Conservation (phyloP, 2,797 vertebrate genomes). For the Anas bahamensis region DNA sequence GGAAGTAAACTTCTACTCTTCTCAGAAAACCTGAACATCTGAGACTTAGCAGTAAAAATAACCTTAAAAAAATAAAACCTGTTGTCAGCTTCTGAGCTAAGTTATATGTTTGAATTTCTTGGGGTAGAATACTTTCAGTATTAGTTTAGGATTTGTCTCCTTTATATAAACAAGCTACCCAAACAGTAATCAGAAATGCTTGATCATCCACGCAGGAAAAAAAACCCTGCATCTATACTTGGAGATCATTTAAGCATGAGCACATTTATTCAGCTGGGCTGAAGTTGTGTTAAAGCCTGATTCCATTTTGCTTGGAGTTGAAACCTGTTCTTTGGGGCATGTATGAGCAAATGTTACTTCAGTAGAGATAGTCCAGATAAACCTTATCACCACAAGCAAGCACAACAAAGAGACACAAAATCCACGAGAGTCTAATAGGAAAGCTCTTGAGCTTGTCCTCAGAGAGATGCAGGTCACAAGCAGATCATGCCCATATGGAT, state of each 20-base stretch:
- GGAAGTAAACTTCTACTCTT: background rate
- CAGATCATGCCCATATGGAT: fast-evolving
- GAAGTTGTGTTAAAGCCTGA: background rate
- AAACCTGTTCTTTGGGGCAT: background rate
- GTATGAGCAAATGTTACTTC: background rate
- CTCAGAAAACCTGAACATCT: background rate
- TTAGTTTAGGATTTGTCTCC: background rate
- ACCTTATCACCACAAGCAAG: background rate
- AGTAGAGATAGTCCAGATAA: background rate
- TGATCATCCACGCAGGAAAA: background rate
- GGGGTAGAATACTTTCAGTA: background rate
- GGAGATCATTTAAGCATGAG: background rate
- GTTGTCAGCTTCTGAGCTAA: background rate
- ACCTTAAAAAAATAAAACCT: background rate
- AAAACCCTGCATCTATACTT: background rate
- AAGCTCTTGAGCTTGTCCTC: background rate
- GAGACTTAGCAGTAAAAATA: background rate
- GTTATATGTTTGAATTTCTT: fast-evolving
- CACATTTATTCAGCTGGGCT: background rate
- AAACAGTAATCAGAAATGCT: background rate
- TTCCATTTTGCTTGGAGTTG: background rate
- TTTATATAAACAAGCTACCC: background rate
- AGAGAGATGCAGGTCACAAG: background rate
- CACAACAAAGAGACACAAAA: background rate
- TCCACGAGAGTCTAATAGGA: background rate